Evolutionary conservation across 2,113 vertebrate species (phyloP), one percentile per base, ranked within the genome.

Genomic region (Cacatua alba): DNA sequence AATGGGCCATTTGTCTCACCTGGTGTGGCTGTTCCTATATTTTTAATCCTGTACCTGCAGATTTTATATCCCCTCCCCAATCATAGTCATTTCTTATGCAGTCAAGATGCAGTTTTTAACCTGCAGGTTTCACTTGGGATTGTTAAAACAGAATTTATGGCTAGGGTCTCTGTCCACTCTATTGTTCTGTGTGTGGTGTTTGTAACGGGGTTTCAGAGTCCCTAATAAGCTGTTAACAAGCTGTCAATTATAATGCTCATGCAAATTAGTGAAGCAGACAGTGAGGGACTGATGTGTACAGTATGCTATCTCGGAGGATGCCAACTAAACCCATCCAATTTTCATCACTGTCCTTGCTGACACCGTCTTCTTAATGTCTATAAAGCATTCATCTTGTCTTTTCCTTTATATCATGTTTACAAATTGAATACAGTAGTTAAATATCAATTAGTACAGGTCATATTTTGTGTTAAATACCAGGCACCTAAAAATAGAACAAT

Each of bases 171-270:
- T 83, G 96, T 97, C 96, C 97, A 87, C 92, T 72, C 46, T 39
- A 69, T 59, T 69, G 31, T 57, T 95, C 79, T 82, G 68, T 31
- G 41, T 69, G 90, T 83, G 92, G 84, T 97, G 93, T 96, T 97
- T 96, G 93, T 97, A 95, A 88, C 84, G 44, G 93, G 92, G 93
- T 60, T 97, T 95, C 92, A 82, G 82, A 95, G 95, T 94, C 97
- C 88, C 94, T 98, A 98, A 98, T 97, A 97, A 98, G 97, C 97
- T 97, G 96, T 96, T 98, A 98, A 98, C 97, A 97, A 98, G 97
- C 97, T 98, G 98, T 97, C 98, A 97, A 85, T 98, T 98, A 97
- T 15, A 41, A 68, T 65, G 46, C 88, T 98, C 89, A 96, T 97
- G 97, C 95, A 98, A 96, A 98, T 98, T 88, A 96, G 86, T 29